Base-by-base conservation (phyloP, 2,888 invertebrate species). In the Phengaris arion region DNA sequence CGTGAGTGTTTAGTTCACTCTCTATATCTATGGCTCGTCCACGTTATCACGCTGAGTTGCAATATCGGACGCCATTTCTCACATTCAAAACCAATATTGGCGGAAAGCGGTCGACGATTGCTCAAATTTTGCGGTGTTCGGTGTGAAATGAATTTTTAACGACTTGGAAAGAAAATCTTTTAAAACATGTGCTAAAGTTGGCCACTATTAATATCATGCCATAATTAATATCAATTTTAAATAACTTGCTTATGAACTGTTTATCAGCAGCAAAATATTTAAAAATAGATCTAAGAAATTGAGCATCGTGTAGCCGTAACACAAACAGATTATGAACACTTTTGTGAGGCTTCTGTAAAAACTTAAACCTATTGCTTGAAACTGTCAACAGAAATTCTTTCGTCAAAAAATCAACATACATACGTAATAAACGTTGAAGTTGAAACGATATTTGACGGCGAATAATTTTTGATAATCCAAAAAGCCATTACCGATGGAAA, bases 61-160 rank as follows among this genome's bases (percentile, higher is more conserved):
- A 35, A 52, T 72, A 54, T 72, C 15, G 22, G 13, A 35, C 35
- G 22, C 51, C 15, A 52, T 54, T 54, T 72, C 54, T 72, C 72
- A 54, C 35, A 54, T 64, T 35, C 72, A 52, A 52, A 54, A 72
- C 51, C 72, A 72, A 72, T 72, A 72, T 72, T 72, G 51, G 13
- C 13, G 22, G 48, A 51, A 69, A 69, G 69, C 51, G 51, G 46
- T 22, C 10, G 64, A 9, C 3, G 64, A 9, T 46, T 48, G 69
- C 15, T 70, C 15, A 15, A 22, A 22, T 64, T 64, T 64, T 70
- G 48, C 51, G 15, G 51, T 35, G 10, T 35, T 22, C 6, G 10
- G 70, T 45, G 64, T 64, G 64, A 64, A 45, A 64, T 64, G 0
- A 64, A 35, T 64, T 4, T 45, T 64, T 45, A 64, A 64, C 64